A percentile compares a stretch with the other conserved stretches of the same genome.
These are phyloP conservation scores for Danaus chrysippus DNA, from an alignment of 2,888 invertebrate genomes.

Conservation along the genomic window DNA sequence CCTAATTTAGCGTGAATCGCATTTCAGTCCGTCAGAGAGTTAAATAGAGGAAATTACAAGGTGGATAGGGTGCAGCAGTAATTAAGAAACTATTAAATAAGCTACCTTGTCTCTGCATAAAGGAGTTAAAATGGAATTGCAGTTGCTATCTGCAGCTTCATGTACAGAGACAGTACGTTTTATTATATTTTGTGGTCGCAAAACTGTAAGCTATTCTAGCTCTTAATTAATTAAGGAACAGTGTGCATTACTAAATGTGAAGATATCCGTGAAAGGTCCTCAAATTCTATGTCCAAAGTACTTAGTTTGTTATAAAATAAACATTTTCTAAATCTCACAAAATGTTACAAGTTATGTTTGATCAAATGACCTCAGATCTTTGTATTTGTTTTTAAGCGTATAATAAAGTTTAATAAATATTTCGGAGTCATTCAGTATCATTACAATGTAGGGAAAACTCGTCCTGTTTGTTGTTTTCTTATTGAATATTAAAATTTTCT, in stretches of 20 bases:
- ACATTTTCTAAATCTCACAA: not conserved
- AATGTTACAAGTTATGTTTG: not conserved
- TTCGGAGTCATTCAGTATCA: not conserved
- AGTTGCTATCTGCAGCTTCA: constrained; percentile 37
- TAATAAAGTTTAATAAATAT: not conserved
- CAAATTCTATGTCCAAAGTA: not conserved
- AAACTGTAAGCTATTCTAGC: not conserved
- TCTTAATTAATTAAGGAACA: not conserved
- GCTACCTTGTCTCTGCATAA: constrained; percentile 17
- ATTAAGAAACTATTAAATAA: constrained; percentile 65
- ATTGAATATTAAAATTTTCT: not conserved
- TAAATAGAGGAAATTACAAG: constrained; percentile 58
- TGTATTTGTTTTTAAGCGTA: not conserved
- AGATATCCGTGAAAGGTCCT: not conserved
- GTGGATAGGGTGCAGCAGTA: constrained; percentile 48
- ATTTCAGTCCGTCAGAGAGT: constrained; percentile 32
- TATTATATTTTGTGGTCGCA: constrained; percentile 19
- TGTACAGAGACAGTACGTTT: constrained; percentile 30
- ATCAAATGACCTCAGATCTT: too few relatives aligned
- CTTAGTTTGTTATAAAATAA: too few relatives aligned
- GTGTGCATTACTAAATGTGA: not conserved
- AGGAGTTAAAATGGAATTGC: constrained; percentile 36
- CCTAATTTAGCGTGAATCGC: constrained; percentile 34
- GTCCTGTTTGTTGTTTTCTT: constrained; percentile 1
- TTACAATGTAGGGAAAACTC: too few relatives aligned